Percentiles rank a stretch among this genome's conserved stretches.
phyloP scores from a whole-genome alignment of 2,888 invertebrate species.

The Euspilapteryx auroguttella region DNA sequence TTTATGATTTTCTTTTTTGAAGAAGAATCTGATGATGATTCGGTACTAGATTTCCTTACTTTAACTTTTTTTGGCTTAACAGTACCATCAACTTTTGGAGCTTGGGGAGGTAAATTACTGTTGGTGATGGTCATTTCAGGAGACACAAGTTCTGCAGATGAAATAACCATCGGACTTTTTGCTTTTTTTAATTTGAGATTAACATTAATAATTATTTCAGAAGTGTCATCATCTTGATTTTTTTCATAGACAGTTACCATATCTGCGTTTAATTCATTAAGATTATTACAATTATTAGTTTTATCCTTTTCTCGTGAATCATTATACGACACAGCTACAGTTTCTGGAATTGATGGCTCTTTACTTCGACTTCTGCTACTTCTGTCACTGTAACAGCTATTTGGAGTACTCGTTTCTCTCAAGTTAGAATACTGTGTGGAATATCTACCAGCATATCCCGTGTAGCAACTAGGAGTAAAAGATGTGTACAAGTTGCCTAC shows the following conservation, averaged over 20 bases:
- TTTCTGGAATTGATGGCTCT: too few relatives aligned
- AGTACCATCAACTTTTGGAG: constrained; percentile 39
- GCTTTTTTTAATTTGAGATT: constrained; percentile 45
- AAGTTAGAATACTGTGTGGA: constrained; percentile 44
- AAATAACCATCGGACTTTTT: too few relatives aligned
- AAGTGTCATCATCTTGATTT: constrained; percentile 38
- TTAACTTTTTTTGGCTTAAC: constrained; percentile 35
- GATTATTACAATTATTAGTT: constrained; percentile 13
- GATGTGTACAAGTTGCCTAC: constrained; percentile 68
- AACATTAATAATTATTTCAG: constrained; percentile 44
- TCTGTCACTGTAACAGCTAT: constrained; percentile 29
- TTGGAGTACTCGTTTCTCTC: constrained; percentile 23
- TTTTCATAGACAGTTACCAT: constrained; percentile 25
- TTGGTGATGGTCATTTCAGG: constrained; percentile 45
- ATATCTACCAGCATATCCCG: constrained; percentile 48
- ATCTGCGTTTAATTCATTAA: constrained; percentile 22
- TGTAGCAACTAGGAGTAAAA: constrained; percentile 34
- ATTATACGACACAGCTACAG: too few relatives aligned
- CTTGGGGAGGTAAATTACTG: constrained; percentile 48
- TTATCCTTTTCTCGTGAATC: too few relatives aligned
- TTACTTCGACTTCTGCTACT: constrained; percentile 36
- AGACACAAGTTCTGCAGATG: constrained; percentile 28
- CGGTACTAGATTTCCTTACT: constrained; percentile 37
- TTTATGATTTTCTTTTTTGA: constrained; percentile 41
- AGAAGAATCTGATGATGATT: constrained; percentile 32